phyloP scores from a whole-genome alignment of 2,888 invertebrate species.

The Oscheius sp. region DNA sequence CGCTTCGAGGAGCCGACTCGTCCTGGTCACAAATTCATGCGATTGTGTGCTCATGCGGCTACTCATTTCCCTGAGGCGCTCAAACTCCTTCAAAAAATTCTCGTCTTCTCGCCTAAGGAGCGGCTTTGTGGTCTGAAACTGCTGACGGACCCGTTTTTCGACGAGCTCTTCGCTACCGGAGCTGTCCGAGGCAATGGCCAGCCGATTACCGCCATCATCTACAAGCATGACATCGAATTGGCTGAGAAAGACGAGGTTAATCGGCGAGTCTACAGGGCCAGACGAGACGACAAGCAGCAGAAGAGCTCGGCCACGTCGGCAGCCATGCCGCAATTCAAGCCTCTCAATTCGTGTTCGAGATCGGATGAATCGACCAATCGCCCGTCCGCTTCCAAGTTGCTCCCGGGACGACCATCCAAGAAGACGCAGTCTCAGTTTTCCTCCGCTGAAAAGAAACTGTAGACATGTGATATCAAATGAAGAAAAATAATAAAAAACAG shows the following conservation, averaged over 20 bases:
- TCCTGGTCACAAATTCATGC: background rate
- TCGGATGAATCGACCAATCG: background rate
- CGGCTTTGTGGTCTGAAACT: slow-evolving; percentile 54
- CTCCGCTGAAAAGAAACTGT: no score
- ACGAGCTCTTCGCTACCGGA: slow-evolving; percentile 26
- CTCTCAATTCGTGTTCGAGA: background rate
- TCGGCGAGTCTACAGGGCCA: background rate
- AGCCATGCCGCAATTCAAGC: background rate
- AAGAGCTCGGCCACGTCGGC: no score
- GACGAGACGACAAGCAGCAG: background rate
- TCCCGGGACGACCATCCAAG: no score
- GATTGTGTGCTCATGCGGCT: background rate
- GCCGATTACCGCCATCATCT: slow-evolving; percentile 12
- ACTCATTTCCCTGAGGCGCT: slow-evolving; percentile 33
- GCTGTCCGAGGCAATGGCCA: slow-evolving; percentile 14
- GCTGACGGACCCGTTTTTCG: slow-evolving; percentile 54
- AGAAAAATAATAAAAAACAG: no score
- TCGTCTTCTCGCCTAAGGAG: slow-evolving; percentile 54
- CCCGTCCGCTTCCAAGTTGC: background rate
- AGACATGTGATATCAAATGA: no score
- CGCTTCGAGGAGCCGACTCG: slow-evolving; percentile 1
- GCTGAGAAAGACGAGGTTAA: slow-evolving; percentile 12
- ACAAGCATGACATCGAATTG: background rate
- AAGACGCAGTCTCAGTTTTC: no score
- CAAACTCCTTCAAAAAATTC: slow-evolving; percentile 50